Evolutionary conservation across 2,888 invertebrate species (phyloP).

Genomic region (Xestia rhomboidea): DNA sequence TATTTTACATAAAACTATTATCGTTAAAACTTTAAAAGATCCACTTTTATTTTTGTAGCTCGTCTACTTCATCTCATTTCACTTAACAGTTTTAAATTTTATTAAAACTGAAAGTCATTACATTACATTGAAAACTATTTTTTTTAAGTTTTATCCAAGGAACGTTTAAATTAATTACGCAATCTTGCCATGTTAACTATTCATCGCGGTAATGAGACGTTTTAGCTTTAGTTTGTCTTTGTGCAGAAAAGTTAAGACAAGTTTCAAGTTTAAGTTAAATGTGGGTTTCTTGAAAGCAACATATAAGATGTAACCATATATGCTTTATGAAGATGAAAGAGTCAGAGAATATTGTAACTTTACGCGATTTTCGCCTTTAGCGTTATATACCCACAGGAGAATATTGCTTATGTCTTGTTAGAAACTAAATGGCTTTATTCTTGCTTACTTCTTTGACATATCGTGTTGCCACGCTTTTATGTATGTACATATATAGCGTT

Average conservation of each 20-base stretch:
- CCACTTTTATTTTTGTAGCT: not conserved
- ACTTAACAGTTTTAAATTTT: not conserved
- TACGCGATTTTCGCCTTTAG: not conserved
- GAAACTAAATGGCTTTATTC: not conserved
- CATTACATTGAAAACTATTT: not conserved
- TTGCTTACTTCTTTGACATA: not conserved
- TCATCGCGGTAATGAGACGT: conserved; percentile 13
- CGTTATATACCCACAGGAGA: not conserved
- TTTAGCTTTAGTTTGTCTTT: conserved; percentile 32
- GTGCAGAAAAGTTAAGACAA: not conserved
- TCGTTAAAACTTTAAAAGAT: not conserved
- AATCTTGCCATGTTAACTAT: conserved; percentile 10
- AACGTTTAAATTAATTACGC: conserved; percentile 29
- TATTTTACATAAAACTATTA: not conserved
- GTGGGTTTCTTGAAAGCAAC: not conserved
- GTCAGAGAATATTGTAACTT: not conserved
- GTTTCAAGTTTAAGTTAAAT: conserved; percentile 6
- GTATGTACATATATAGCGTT: conserved; percentile 11
- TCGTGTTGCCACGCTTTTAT: conserved; percentile 4
- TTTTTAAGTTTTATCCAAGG: not conserved
- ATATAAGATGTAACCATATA: not conserved
- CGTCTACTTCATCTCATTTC: not conserved
- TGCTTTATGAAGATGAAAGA: not conserved
- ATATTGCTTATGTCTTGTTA: not conserved
- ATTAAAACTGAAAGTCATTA: conserved; percentile 6